Conservation (phyloP, 2,797 vertebrate genomes). For the Cossypha heuglini region DNA sequence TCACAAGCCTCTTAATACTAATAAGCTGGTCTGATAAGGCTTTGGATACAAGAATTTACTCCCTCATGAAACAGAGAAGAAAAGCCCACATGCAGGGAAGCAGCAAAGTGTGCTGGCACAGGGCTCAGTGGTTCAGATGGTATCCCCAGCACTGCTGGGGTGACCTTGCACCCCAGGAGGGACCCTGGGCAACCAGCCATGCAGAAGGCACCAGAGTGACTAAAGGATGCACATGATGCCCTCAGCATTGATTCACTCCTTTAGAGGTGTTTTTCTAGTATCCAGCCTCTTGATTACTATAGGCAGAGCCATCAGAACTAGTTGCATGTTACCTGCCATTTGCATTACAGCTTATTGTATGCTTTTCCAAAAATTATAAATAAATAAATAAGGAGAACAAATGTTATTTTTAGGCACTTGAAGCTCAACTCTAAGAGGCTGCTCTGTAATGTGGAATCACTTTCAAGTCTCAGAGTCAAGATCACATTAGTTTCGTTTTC, state of each 20-base stretch:
- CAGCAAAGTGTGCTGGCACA: background rate
- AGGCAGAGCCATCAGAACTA: background rate
- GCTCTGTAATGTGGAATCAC: background rate
- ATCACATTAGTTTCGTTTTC: background rate
- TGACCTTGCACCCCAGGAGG: background rate
- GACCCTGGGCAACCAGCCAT: background rate
- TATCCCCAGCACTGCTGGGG: no score
- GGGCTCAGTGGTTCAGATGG: background rate
- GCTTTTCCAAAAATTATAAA: background rate
- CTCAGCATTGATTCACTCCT: background rate
- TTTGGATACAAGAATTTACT: background rate
- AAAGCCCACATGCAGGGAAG: rapidly evolving
- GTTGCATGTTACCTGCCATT: background rate
- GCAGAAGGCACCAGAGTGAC: background rate
- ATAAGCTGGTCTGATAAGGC: background rate
- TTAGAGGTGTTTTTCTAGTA: background rate
- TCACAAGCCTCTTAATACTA: background rate
- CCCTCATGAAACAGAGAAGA: background rate
- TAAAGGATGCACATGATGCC: background rate
- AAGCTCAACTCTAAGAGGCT: background rate
- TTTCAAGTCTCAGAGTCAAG: background rate
- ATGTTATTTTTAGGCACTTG: background rate
- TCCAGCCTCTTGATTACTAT: background rate
- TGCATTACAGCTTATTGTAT: background rate
- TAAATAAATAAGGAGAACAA: background rate